Percentiles rank a stretch among this genome's conserved stretches.
phyloP scores from a whole-genome alignment of 2,113 vertebrate species.

The Notarius quadriscutis region DNA sequence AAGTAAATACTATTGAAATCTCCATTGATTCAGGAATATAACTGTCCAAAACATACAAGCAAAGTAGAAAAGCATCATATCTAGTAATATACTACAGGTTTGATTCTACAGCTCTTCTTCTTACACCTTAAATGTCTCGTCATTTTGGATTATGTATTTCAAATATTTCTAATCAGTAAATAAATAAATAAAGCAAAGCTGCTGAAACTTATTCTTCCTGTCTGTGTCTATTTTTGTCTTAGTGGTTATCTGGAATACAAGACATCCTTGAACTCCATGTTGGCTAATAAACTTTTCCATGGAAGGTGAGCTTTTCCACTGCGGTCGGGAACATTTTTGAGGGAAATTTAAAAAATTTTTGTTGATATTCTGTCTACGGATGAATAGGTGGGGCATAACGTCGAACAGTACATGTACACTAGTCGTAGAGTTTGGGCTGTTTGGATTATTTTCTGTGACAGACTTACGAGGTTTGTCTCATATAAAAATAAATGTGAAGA shows the following conservation, averaged over 20 bases:
- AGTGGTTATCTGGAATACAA: constrained; percentile 90
- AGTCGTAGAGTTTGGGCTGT: constrained; percentile 53
- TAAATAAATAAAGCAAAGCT: neutral
- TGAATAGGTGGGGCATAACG: constrained; percentile 61
- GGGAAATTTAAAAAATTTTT: constrained; percentile 57
- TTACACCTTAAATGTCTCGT: neutral
- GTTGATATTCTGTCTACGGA: constrained; percentile 64
- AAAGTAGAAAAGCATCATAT: neutral
- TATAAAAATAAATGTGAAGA: neutral
- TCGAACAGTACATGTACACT: constrained; percentile 46
- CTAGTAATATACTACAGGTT: neutral
- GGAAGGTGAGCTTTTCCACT: constrained; percentile 83
- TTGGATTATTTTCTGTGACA: constrained; percentile 50
- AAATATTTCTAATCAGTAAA: neutral
- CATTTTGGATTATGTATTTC: neutral
- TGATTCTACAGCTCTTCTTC: neutral
- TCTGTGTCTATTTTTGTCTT: constrained; percentile 50
- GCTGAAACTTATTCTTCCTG: constrained; percentile 51
- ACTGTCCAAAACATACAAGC: neutral
- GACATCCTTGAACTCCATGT: constrained; percentile 93
- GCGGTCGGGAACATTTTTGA: constrained; percentile 64
- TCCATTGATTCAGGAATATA: neutral
- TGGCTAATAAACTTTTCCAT: constrained; percentile 90
- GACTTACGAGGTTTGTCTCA: constrained; percentile 29
- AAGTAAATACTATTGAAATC: constrained; percentile 11